Evolutionary conservation across 2,888 invertebrate species (phyloP).

Genomic region (Heliconius ismenius): DNA sequence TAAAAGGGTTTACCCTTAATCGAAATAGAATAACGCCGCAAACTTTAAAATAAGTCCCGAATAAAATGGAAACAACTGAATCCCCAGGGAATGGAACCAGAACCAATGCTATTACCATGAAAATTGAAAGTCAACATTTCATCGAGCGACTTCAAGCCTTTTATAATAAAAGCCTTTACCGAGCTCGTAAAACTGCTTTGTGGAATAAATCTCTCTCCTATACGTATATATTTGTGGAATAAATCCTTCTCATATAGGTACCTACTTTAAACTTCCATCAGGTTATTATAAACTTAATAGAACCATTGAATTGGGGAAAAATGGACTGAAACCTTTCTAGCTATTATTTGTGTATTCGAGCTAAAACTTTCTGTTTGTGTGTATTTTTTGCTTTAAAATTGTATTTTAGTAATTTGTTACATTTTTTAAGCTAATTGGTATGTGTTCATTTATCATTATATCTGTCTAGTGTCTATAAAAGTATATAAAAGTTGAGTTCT

Average conservation of each 20-base stretch:
- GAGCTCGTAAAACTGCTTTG: constrained; percentile 39
- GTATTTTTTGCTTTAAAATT: no score
- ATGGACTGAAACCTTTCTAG: background rate
- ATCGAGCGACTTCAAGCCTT: constrained; percentile 41
- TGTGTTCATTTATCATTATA: no score
- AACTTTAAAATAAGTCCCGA: constrained; percentile 33
- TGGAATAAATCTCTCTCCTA: constrained; percentile 33
- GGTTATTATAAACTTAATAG: constrained; percentile 26
- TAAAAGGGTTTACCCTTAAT: background rate
- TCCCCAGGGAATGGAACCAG: constrained; percentile 40
- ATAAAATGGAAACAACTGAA: constrained; percentile 35
- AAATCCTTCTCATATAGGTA: constrained; percentile 27
- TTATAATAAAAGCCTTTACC: constrained; percentile 41
- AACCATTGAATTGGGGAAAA: constrained; percentile 6
- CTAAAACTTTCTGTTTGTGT: no score
- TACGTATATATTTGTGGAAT: constrained; percentile 25
- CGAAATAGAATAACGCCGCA: constrained; percentile 9
- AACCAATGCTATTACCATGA: constrained; percentile 49
- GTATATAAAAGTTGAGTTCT: no score
- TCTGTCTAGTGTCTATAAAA: no score
- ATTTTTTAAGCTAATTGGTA: no score
- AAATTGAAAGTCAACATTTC: constrained; percentile 61
- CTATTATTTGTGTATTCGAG: background rate
- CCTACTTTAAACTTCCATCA: constrained; percentile 29
- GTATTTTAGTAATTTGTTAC: no score